Evolutionary conservation across 1,140 invertebrate genomes (phyloP).

Genomic region (Frieseomelitta varia): DNA sequence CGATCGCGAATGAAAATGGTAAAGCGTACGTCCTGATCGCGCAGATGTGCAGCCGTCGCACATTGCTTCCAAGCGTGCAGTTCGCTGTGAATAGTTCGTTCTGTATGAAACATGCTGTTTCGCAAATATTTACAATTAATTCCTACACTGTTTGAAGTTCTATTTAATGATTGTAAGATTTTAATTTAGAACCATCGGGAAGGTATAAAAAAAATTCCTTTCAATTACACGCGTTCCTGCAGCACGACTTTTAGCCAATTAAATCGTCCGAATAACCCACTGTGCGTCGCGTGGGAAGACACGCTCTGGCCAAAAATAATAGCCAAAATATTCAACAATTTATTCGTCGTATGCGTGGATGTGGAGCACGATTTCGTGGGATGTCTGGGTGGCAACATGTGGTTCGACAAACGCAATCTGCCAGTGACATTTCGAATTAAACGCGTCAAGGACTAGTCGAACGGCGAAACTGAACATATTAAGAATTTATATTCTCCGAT

Average conservation of each 20-base stretch:
- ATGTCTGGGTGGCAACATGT: slow-evolving; percentile 71
- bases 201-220: too few relatives aligned
- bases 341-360: slow-evolving; percentile 49
- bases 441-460: slow-evolving; percentile 47
- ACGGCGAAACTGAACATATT: background rate
- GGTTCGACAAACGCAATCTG: slow-evolving; percentile 76
- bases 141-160: too few relatives aligned
- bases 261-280: too few relatives aligned
- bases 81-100: too few relatives aligned
- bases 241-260: too few relatives aligned
- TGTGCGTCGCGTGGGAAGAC: slow-evolving; percentile 34
- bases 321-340: slow-evolving; percentile 57
- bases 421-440: slow-evolving; percentile 71
- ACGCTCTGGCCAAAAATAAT: slow-evolving; percentile 55
- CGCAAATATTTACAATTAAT: too few relatives aligned
- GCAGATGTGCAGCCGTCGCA: slow-evolving; percentile 37
- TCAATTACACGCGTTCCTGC: too few relatives aligned
- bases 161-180: too few relatives aligned
- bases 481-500: too few relatives aligned
- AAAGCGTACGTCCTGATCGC: background rate
- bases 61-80: too few relatives aligned
- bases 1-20: slow-evolving; percentile 38
- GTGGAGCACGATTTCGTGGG: slow-evolving; percentile 45
- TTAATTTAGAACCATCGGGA: too few relatives aligned
- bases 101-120: too few relatives aligned